Conservation (phyloP, 2,888 invertebrate genomes). For the Meteorus colon region DNA sequence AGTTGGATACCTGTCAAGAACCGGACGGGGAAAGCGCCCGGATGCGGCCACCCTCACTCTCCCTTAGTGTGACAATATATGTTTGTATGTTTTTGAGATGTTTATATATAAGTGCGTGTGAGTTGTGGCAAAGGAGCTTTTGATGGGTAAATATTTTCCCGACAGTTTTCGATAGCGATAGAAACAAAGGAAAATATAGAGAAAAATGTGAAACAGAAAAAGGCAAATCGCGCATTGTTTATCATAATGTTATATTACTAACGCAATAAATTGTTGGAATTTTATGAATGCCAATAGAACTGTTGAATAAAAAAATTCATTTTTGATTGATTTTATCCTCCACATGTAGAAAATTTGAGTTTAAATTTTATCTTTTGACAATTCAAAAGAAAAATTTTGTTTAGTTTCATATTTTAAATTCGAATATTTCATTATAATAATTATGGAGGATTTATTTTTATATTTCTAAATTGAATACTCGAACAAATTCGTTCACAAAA, state of each 20-base stretch:
- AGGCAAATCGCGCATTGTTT: not conserved
- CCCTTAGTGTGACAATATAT: not conserved
- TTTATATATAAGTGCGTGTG: conserved; percentile 7
- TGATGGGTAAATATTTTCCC: conserved; percentile 26
- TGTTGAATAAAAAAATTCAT: no score
- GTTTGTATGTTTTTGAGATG: not conserved
- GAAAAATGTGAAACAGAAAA: not conserved
- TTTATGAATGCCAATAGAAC: no score
- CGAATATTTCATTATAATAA: no score
- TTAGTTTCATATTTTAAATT: no score
- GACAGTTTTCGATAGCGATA: not conserved
- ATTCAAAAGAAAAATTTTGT: no score
- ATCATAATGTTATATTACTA: not conserved
- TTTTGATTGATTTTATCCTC: no score
- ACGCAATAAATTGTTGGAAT: no score
- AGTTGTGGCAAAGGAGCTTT: not conserved
- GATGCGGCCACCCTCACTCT: conserved; percentile 34
- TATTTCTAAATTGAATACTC: no score
- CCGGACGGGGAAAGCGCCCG: conserved; percentile 22
- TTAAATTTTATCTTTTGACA: no score
- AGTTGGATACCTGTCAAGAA: conserved; percentile 47
- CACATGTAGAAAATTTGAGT: no score
- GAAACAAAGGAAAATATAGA: not conserved
- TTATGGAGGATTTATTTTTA: no score
- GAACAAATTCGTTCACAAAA: no score